Conservation (phyloP, 2,113 vertebrate genomes). For the Microcebus tavaratra region DNA sequence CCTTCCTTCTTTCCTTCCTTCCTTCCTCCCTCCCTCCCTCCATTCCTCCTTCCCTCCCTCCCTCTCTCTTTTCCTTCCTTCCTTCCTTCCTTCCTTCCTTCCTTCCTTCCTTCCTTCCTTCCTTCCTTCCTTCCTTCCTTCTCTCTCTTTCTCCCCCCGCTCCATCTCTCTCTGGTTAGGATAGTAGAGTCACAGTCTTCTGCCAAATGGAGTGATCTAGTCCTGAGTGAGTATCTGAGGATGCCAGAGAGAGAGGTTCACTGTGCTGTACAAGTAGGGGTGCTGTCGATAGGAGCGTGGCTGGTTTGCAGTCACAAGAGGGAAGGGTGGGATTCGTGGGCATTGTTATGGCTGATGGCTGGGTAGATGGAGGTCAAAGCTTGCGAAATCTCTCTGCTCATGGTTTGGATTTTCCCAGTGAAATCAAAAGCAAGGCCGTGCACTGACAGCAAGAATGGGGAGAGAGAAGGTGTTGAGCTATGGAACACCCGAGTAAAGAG, state of each 20-base stretch:
- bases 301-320: neutral
- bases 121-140: neutral
- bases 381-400: neutral
- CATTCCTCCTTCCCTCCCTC: neutral
- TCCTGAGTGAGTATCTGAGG: accelerated
- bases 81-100: neutral
- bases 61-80: accelerated
- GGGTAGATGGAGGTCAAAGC: neutral
- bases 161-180: too few species aligned
- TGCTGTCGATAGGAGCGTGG: neutral
- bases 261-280: too few species aligned
- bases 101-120: neutral
- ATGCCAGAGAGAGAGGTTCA: neutral
- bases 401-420: neutral
- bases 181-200: too few species aligned
- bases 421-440: neutral
- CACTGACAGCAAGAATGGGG: too few species aligned
- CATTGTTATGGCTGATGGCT: neutral
- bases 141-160: neutral
- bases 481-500: accelerated
- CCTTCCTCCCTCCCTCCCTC: neutral
- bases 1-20: accelerated
- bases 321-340: neutral
- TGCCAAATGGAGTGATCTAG: too few species aligned
- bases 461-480: neutral